Percentiles rank a stretch among this genome's conserved stretches.
Conservation (phyloP, 2,113 vertebrate species). For the Sclerurus mexicanus region DNA sequence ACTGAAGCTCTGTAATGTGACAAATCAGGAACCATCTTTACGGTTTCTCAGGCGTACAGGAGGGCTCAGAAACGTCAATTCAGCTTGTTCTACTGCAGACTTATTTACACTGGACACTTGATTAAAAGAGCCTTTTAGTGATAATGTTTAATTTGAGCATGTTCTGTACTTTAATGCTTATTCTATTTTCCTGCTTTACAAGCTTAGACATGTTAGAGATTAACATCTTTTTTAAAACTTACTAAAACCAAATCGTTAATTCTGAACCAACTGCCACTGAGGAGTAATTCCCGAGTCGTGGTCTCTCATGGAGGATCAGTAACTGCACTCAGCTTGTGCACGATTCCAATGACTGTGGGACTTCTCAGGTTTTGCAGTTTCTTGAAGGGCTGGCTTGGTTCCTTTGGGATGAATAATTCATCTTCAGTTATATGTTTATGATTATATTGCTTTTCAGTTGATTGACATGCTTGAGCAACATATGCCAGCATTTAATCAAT, state of each 20-base stretch:
- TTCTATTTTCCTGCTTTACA: not conserved
- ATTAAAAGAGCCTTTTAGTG: not conserved
- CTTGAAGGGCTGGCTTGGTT: not conserved
- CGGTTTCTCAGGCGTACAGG: not conserved
- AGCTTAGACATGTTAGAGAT: not conserved
- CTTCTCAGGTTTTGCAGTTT: not conserved
- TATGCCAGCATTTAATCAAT: not conserved
- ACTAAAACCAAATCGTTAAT: not conserved
- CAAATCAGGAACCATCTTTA: not conserved
- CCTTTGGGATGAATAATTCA: not conserved
- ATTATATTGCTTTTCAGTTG: not conserved
- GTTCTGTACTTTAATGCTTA: not conserved
- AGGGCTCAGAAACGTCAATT: not conserved
- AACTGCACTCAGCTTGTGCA: not conserved
- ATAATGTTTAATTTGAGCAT: not conserved
- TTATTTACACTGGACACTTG: not conserved
- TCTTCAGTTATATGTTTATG: not conserved
- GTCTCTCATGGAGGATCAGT: not conserved
- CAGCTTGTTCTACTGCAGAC: not conserved
- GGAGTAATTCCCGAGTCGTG: not conserved
- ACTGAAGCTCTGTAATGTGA: not conserved
- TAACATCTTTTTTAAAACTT: not conserved
- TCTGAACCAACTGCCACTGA: not conserved
- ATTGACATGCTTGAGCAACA: not conserved
- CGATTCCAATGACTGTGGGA: not conserved